phyloP scores from a whole-genome alignment of 2,888 invertebrate species.

The Callimorpha dominula region DNA sequence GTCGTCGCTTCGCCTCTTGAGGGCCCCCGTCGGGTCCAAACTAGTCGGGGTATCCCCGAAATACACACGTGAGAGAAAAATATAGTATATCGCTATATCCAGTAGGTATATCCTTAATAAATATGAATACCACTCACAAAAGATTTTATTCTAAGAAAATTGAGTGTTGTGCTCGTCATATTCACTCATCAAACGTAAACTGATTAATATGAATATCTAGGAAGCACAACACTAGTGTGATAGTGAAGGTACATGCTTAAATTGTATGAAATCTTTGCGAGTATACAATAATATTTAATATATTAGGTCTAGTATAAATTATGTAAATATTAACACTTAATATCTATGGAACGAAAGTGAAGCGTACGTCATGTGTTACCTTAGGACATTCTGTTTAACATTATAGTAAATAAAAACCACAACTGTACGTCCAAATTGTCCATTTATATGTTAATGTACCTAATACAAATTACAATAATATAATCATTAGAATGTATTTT shows the following conservation, averaged over 20 bases:
- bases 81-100: no score
- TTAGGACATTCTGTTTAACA: conserved; percentile 71
- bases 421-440: conserved; percentile 87
- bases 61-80: background rate
- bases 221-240: conserved; percentile 10
- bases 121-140: background rate
- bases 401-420: conserved; percentile 77
- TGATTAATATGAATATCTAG: background rate
- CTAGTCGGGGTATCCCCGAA: background rate
- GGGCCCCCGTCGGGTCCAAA: background rate
- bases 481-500: conserved; percentile 83
- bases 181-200: background rate
- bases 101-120: background rate
- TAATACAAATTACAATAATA: conserved; percentile 86
- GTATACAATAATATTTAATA: conserved; percentile 64
- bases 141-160: background rate
- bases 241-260: conserved; percentile 29
- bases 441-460: conserved; percentile 86
- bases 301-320: conserved; percentile 56
- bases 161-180: conserved; percentile 19
- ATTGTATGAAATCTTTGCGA: conserved; percentile 48
- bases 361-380: conserved; percentile 65
- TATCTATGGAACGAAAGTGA: conserved; percentile 79
- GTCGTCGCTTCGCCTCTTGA: no score
- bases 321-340: conserved; percentile 68